A percentile compares a stretch with the other conserved stretches of the same genome.
Conservation (phyloP, 2,113 vertebrate genomes). For the Poecilia latipinna region DNA sequence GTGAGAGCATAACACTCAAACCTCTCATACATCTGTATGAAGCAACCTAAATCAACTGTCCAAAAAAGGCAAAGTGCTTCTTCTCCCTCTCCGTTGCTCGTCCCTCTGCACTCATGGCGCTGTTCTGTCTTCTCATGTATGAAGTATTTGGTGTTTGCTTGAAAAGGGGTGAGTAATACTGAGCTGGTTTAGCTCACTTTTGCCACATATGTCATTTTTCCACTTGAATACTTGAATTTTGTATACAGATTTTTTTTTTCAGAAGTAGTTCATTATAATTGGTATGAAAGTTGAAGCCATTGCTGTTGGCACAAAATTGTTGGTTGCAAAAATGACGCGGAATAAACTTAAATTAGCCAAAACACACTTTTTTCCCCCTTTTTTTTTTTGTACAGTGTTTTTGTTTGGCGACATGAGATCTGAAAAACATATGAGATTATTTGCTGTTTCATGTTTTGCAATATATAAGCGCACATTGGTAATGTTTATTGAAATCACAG, state of each 20-base stretch:
- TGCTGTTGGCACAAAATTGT: too few species aligned
- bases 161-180: conserved; percentile 1
- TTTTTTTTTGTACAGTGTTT: background rate
- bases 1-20: conserved; percentile 15
- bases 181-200: conserved; percentile 4
- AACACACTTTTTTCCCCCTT: background rate
- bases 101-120: conserved; percentile 17
- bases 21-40: conserved; percentile 35
- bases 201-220: conserved; percentile 2
- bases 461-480: background rate
- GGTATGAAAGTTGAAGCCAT: too few species aligned
- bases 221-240: background rate
- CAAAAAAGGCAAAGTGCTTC: conserved; percentile 64
- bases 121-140: conserved; percentile 11
- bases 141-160: conserved; percentile 9
- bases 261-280: too few species aligned
- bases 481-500: background rate
- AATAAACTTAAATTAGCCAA: rapidly evolving
- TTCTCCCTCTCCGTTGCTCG: conserved; percentile 34
- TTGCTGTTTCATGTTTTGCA: background rate
- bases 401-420: background rate
- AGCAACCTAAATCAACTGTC: conserved; percentile 41
- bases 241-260: background rate
- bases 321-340: background rate
- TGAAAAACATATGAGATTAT: background rate